These are phyloP conservation scores for Meriones psammophilus DNA, from an alignment of 2,797 vertebrate genomes.

Conservation along the genomic window DNA sequence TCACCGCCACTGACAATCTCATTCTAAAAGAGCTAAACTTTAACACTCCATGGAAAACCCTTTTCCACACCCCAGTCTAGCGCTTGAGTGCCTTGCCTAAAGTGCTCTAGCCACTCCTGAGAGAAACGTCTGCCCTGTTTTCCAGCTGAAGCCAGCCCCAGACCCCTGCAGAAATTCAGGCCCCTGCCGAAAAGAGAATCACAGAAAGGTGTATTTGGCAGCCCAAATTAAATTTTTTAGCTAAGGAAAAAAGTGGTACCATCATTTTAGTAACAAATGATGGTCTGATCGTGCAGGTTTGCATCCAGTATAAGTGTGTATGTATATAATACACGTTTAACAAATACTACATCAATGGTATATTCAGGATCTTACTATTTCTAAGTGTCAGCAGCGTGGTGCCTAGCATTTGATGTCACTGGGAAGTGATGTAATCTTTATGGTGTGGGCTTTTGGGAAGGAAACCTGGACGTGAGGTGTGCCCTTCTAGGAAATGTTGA, in stretches of 20 bases:
- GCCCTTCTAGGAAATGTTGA: accelerated
- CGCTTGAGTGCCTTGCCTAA: no score
- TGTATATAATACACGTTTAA: neutral
- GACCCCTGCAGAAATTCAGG: no score
- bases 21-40: no score
- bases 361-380: no score
- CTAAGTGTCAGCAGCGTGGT: neutral
- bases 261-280: neutral
- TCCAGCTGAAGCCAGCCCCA: no score
- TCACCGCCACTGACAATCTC: no score
- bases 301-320: neutral
- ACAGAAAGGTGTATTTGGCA: neutral
- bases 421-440: neutral
- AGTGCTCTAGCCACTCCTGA: no score
- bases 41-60: no score
- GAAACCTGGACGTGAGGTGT: accelerated
- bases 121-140: no score
- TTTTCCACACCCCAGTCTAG: no score
- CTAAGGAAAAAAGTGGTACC: neutral
- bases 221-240: neutral
- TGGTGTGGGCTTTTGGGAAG: neutral
- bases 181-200: no score
- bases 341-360: neutral
- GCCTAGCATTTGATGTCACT: accelerated
- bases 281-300: neutral